Evolutionary conservation across 53 echinoderm and acorn worm genomes (phyloP).

Genomic region (Astropecten irregularis): DNA sequence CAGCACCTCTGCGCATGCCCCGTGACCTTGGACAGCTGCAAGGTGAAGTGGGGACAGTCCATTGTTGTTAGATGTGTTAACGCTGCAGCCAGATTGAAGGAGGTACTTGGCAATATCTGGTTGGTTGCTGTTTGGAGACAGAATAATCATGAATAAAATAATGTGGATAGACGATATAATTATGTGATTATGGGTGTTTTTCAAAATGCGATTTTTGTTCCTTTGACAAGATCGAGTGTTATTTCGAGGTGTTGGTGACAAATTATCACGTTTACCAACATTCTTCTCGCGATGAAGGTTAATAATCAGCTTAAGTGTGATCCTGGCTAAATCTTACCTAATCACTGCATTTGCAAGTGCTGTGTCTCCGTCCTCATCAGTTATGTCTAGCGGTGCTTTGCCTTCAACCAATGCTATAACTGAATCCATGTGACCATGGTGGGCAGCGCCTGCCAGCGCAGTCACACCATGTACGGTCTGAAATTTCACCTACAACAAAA

Average conservation of each 20-base stretch:
- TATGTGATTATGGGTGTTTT: background rate
- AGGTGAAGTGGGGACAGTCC: constrained; percentile 62
- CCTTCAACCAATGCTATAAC: constrained; percentile 44
- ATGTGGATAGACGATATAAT: background rate
- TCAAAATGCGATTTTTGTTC: too few relatives aligned
- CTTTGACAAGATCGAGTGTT: too few relatives aligned
- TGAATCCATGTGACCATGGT: too few relatives aligned
- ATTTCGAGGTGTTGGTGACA: too few relatives aligned
- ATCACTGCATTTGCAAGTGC: constrained; percentile 65
- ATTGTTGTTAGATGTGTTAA: constrained; percentile 49
- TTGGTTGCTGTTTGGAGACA: constrained; percentile 64
- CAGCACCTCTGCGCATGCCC: constrained; percentile 57
- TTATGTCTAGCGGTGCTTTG: constrained; percentile 46
- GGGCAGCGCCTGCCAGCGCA: constrained; percentile 62
- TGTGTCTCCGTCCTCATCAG: constrained; percentile 71
- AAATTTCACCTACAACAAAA: constrained; percentile 22
- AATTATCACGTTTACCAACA: too few relatives aligned
- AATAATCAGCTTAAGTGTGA: too few relatives aligned
- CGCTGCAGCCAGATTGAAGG: constrained; percentile 38
- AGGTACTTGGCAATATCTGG: too few relatives aligned
- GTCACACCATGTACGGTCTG: constrained; percentile 12
- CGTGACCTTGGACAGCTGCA: constrained; percentile 66
- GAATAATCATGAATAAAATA: background rate
- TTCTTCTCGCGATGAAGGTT: too few relatives aligned
- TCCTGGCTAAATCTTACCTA: too few relatives aligned